Evolutionary conservation across 2,888 invertebrate species (phyloP).

Genomic region (Tromatobia lineatoria): DNA sequence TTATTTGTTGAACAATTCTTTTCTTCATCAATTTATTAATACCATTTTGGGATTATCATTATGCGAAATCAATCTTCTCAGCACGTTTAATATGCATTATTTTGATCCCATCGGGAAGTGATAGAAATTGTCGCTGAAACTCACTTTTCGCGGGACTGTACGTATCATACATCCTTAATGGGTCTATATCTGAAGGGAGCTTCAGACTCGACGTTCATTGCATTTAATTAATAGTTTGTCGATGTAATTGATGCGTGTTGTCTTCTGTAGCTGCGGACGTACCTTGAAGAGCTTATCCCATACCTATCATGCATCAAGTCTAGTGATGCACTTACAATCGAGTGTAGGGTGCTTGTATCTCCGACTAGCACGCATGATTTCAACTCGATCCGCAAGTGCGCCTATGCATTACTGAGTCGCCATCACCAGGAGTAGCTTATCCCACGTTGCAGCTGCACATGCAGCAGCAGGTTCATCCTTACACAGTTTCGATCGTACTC

Average conservation of each 20-base stretch:
- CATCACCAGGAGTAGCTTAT: slow-evolving; percentile 27
- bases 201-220: neutral
- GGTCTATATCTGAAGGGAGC: neutral
- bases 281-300: slow-evolving; percentile 1
- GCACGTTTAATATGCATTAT: too few relatives aligned
- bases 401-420: slow-evolving; percentile 67
- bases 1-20: too few relatives aligned
- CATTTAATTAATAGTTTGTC: slow-evolving; percentile 16
- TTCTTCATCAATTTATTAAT: too few relatives aligned
- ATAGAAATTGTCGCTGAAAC: too few relatives aligned
- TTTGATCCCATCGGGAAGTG: too few relatives aligned
- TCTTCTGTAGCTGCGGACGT: neutral
- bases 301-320: slow-evolving; percentile 21
- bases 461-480: slow-evolving; percentile 38
- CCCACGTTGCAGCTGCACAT: neutral
- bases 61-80: too few relatives aligned
- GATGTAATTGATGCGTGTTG: slow-evolving; percentile 15
- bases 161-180: too few relatives aligned
- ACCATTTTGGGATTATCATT: too few relatives aligned
- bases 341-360: slow-evolving; percentile 37
- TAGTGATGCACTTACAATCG: slow-evolving; percentile 34
- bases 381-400: slow-evolving; percentile 71
- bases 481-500: slow-evolving; percentile 70
- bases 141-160: too few relatives aligned
- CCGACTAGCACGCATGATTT: slow-evolving; percentile 53